Conservation (phyloP, 1,140 invertebrate species). For the Caenorhabditis briggsae region DNA sequence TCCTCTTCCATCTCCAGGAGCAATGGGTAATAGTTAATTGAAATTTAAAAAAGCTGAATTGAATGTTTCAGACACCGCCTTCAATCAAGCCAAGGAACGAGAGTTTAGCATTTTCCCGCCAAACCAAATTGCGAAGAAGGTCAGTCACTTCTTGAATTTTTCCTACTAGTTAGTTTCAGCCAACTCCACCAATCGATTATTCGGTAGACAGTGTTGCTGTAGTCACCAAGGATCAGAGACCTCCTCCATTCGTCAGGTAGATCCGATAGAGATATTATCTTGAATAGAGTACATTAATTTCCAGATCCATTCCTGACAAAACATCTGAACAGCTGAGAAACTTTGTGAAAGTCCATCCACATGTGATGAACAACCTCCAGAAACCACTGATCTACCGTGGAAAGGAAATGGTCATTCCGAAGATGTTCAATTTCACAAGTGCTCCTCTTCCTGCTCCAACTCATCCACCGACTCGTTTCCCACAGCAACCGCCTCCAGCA, state of each 20-base stretch:
- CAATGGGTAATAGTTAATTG: not conserved
- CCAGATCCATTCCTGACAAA: constrained; percentile 33
- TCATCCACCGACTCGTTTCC: not conserved
- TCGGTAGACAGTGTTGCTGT: constrained; percentile 39
- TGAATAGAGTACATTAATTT: not conserved
- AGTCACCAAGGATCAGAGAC: constrained; percentile 39
- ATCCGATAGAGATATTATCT: not conserved
- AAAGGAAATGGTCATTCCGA: constrained; percentile 54
- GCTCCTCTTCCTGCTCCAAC: not conserved
- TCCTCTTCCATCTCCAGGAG: not conserved
- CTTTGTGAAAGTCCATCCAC: constrained; percentile 56
- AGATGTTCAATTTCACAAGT: constrained; percentile 42
- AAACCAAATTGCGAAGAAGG: constrained; percentile 31
- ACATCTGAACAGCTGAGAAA: constrained; percentile 41
- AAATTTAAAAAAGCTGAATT: not conserved
- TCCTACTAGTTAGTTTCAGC: not conserved
- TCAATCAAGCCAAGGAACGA: constrained; percentile 41
- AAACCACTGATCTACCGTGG: constrained; percentile 38
- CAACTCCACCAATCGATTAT: constrained; percentile 34
- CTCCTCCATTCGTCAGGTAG: constrained; percentile 13
- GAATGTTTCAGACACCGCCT: constrained; percentile 16
- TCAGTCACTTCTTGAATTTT: not conserved
- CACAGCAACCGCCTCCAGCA: not conserved
- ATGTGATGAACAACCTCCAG: constrained; percentile 47
- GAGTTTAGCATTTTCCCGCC: constrained; percentile 35